Evolutionary conservation across 1,140 invertebrate genomes (phyloP), one percentile per base, ranked within the genome.

Genomic region (Probaryconus sp.): DNA sequence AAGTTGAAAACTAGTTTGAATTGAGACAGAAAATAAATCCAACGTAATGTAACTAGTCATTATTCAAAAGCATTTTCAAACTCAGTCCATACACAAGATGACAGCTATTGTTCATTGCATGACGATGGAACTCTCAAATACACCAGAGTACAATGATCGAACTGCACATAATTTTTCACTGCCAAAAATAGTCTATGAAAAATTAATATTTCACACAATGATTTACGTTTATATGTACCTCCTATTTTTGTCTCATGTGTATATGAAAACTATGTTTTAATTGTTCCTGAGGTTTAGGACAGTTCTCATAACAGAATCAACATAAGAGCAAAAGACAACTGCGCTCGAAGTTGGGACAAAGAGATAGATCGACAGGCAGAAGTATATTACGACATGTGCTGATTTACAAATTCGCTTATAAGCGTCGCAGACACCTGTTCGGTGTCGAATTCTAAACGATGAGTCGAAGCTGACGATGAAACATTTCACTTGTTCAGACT

Each of bases 351-450:
- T 60, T 60, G 35, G 67, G 33, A 58, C 42, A 55, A 69, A 76
- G 38, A 31, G 16, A 37, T 30, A 37, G 26, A 58, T 37, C 48
- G 65, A 76, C 31, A 31, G 16, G 28, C 30, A 37, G 26, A 63
- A 51, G 21, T 50, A 21, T 33, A 53, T 77, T 64, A 51, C 60
- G 56, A 64, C 55, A 64, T 64, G 40, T 63, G 64, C 45, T 77
- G 74, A 77, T 77, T 74, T 64, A 75, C 60, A 67, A 74, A 67
- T 71, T 71, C 38, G 65, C 61, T 60, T 63, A 50, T n/a, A 17
- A 40, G 0, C 40, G 13, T 30, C 55, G 20, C 47, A 72, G 60
- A 77, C 80, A 79, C 79, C 77, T 81, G 79, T 76, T 65, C 38
- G 51, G 74, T 65, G 67, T 83, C 78, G 24, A 53, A 65, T 82